Evolutionary conservation across 2,113 vertebrate species (phyloP).

Genomic region (Pseudonaja textilis): DNA sequence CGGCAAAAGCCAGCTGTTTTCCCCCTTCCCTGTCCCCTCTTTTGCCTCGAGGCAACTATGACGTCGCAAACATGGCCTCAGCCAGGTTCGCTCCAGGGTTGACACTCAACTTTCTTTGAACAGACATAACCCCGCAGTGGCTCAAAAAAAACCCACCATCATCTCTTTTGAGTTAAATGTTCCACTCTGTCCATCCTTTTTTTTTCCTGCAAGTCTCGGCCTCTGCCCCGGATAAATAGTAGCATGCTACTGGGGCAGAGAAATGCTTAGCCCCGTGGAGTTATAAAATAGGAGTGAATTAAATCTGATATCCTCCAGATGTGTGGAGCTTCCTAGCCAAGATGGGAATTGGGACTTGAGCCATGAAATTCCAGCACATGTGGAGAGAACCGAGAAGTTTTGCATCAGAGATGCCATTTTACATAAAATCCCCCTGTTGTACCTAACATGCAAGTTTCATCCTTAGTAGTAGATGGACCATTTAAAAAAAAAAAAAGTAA

Average conservation of each 20-base stretch:
- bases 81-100: too few species aligned
- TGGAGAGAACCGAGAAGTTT: background rate
- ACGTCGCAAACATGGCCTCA: too few species aligned
- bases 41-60: too few species aligned
- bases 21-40: too few species aligned
- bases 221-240: background rate
- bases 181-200: too few species aligned
- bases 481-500: background rate
- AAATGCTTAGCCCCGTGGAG: background rate
- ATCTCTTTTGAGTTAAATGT: background rate
- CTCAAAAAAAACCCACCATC: background rate
- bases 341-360: background rate
- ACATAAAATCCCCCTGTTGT: background rate
- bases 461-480: background rate
- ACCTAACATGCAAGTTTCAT: background rate
- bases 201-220: background rate
- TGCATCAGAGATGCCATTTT: background rate
- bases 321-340: background rate
- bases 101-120: background rate
- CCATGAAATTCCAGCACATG: background rate
- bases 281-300: background rate
- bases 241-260: background rate
- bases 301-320: background rate
- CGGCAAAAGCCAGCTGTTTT: too few species aligned
- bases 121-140: background rate